Evolutionary conservation across 1,140 invertebrate species (phyloP).

Genomic region (Drosophila truncata): DNA sequence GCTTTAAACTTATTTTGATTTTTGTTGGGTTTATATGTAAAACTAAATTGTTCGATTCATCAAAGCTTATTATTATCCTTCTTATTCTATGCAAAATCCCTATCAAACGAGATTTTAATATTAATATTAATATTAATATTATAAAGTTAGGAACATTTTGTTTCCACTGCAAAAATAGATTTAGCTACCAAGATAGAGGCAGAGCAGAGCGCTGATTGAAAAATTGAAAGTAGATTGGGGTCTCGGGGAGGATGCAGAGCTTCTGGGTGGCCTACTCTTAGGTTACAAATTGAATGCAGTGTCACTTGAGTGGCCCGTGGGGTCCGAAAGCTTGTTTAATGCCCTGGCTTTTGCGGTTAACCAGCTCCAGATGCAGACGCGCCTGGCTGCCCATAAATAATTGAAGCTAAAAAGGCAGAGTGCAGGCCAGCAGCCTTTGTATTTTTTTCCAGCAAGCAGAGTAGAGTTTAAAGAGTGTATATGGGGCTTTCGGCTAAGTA

Average conservation of each 20-base stretch:
- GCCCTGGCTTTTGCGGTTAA: constrained; percentile 79
- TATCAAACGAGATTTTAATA: neutral
- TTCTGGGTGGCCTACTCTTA: constrained; percentile 41
- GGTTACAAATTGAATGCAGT: constrained; percentile 75
- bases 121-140: no score
- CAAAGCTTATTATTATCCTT: neutral
- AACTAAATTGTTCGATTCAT: no score
- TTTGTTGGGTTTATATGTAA: no score
- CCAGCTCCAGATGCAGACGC: constrained; percentile 74
- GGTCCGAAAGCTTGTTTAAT: constrained; percentile 72
- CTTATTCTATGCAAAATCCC: neutral
- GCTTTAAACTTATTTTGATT: no score
- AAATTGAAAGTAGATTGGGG: constrained; percentile 48
- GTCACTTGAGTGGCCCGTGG: constrained; percentile 66
- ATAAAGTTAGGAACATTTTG: neutral
- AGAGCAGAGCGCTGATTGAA: constrained; percentile 65
- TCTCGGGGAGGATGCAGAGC: constrained; percentile 2
- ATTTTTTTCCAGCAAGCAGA: constrained; percentile 20
- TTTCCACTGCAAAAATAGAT: constrained; percentile 2
- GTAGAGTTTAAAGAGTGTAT: constrained; percentile 17
- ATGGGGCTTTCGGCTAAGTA: neutral
- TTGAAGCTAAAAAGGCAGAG: constrained; percentile 78
- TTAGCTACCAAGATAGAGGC: constrained; percentile 19
- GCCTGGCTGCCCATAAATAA: constrained; percentile 81
- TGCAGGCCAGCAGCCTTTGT: constrained; percentile 46